Base-by-base conservation (phyloP, 1,140 invertebrate species). In the Danaus plexippus region DNA sequence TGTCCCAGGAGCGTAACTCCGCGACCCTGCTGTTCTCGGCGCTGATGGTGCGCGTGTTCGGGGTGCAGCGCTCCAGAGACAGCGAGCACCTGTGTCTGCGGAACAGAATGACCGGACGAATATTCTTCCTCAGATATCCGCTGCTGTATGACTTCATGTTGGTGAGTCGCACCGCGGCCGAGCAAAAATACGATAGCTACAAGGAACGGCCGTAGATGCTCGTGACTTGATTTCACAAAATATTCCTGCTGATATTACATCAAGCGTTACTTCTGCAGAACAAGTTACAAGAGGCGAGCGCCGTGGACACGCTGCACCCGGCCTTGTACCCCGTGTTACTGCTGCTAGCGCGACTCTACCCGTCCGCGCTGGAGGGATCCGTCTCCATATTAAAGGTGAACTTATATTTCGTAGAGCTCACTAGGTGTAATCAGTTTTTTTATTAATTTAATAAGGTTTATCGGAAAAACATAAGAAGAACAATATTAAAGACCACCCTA, bases 31-130 rank as follows among this genome's bases (percentile, higher is more conserved):
- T 98, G 41, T 94, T 96, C 64, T 92, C 93, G 64, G 89, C 95
- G 2, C 83, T 99, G n/a, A 91, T 97, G 59, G 93, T 92, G 13
- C 88, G 96, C 66, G 92, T 97, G 57, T 98, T 99, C 89, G 97
- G 97, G 11, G 96, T 97, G 0, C 93, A 93, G 67, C 88, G 94
- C 55, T 90, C 90, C 0, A 90, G 92, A 57, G 91, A 94, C 77
- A 85, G 89, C n/a, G 90, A 95, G n/a, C 88, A 92, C 59, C 79
- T 93, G 18, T 90, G 90, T 47, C 88, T 91, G 11, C 91, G 94
- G 61, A 97, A 97, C 83, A 91, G 90, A 66, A 92, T 94, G 90
- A 92, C 92, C 0, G 91, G 90, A 2, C 88, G 91, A 53, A 90
- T 94, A 9, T 98, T 99, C 85, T 97, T 97, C 79, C 89, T 93